Conservation (phyloP, 2,113 vertebrate genomes). For the Neolamprologus toae region DNA sequence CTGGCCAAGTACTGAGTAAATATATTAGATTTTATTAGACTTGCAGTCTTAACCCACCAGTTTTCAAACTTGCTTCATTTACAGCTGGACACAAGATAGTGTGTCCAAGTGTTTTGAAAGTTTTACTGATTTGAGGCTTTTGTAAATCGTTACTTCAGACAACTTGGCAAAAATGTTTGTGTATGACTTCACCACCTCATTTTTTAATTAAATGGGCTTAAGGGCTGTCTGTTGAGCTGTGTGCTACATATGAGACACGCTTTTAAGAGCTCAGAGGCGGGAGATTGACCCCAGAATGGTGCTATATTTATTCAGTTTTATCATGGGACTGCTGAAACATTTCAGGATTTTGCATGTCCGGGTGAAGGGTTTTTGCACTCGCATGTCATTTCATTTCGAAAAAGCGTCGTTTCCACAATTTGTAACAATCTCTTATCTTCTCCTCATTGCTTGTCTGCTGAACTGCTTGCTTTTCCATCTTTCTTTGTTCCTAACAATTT, state of each 20-base stretch:
- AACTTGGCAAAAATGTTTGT: neutral
- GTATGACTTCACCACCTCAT: neutral
- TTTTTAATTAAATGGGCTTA: neutral
- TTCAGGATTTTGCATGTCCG: neutral
- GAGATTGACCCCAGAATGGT: neutral
- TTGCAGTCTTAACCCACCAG: neutral
- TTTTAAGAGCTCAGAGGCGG: slow-evolving; percentile 8
- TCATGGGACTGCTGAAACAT: neutral
- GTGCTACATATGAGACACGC: slow-evolving; percentile 32
- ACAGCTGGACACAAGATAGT: neutral
- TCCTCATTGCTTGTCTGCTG: neutral
- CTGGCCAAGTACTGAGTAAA: neutral
- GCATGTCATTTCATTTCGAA: neutral
- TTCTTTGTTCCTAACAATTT: neutral
- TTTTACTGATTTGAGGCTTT: neutral
- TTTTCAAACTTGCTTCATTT: neutral
- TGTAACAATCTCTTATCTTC: neutral
- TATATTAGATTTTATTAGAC: neutral
- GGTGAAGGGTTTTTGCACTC: neutral
- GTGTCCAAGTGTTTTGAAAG: neutral
- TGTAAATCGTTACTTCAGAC: neutral
- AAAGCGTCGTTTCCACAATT: neutral
- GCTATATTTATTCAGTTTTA: slow-evolving; percentile 35
- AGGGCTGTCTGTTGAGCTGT: neutral
- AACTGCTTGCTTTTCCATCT: neutral